Evolutionary conservation across 1,140 invertebrate species (phyloP), one percentile per base, ranked within the genome.

Genomic region (Drosophila tropicalis): DNA sequence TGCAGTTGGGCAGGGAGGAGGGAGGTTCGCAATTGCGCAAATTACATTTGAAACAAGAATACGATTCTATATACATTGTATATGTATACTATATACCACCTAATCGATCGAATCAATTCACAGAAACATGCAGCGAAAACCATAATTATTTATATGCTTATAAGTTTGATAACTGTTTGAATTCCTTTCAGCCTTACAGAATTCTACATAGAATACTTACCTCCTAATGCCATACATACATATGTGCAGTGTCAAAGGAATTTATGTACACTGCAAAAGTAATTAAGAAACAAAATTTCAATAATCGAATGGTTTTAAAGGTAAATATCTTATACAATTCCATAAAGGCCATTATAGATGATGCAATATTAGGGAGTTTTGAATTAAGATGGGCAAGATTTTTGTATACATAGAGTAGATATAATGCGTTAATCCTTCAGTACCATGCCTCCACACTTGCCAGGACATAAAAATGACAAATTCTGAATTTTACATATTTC

Each of bases 31-130:
- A 39, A 70, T 89, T 89, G 84, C 84, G 85, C 84, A 89, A 89
- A 89, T 89, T 84, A 64, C 83, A 83, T 58, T 29, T 51, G 44
- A 71, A 79, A 54, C 83, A 86, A 87, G 83, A 87, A 87, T 54
- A 58, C 41, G 60, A 39, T 57, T 32, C 57, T 60, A 67, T n/a
- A 68, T 57, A 67, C 29, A 54, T 72, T 41, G 57, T 29, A 15
- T 47, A 17, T 17, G 15, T 9, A 17, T 19, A 51, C 17, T 51
- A 51, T 51, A 51, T 51, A 51, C 65, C 44, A 39, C 62, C 73
- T 84, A 87, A 86, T 87, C 83, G 79, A 72, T 60, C 47, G 67
- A 67, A 62, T 22, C 58, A 72, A 76, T 83, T 87, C 79, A 69
- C 63, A 69, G 67, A 72, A 86, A 83, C 87, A 73, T 87, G 79